phyloP scores from a whole-genome alignment of 1,140 invertebrate genomes.

The Microplitis mediator region DNA sequence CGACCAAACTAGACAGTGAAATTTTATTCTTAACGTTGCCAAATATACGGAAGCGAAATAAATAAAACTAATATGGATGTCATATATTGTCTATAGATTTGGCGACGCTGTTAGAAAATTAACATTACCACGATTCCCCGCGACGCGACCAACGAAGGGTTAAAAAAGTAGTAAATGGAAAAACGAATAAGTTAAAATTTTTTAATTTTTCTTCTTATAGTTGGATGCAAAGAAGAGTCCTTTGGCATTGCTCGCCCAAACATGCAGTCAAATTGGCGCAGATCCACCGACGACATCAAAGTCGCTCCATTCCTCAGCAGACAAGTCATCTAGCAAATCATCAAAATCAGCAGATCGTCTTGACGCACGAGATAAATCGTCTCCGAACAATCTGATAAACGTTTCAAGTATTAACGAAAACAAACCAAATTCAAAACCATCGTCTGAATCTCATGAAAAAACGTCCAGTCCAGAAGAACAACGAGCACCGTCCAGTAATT shows the following conservation, averaged over 20 bases:
- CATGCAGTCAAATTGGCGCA: slow-evolving; percentile 93
- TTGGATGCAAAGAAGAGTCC: slow-evolving; percentile 96
- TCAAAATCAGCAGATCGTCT: slow-evolving; percentile 59
- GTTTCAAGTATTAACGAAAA: slow-evolving; percentile 53
- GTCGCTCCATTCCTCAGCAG: slow-evolving; percentile 67
- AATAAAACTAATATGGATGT: too few species aligned
- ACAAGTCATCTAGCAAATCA: slow-evolving; percentile 64
- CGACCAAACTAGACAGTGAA: too few species aligned
- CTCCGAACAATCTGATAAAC: slow-evolving; percentile 53
- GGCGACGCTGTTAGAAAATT: too few species aligned
- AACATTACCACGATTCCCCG: too few species aligned
- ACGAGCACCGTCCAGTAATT: slow-evolving; percentile 48
- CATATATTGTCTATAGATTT: too few species aligned
- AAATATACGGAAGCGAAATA: too few species aligned
- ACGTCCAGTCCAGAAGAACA: slow-evolving; percentile 50
- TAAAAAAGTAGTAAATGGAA: background rate
- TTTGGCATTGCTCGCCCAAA: slow-evolving; percentile 89
- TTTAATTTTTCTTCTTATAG: slow-evolving; percentile 71
- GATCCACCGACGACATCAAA: slow-evolving; percentile 71
- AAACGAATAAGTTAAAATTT: background rate
- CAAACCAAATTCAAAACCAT: slow-evolving; percentile 76
- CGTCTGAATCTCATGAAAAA: slow-evolving; percentile 60
- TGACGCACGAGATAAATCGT: slow-evolving; percentile 65
- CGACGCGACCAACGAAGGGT: too few species aligned
- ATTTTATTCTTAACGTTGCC: too few species aligned